phyloP scores from a whole-genome alignment of 2,113 vertebrate genomes.

The Mugil cephalus region DNA sequence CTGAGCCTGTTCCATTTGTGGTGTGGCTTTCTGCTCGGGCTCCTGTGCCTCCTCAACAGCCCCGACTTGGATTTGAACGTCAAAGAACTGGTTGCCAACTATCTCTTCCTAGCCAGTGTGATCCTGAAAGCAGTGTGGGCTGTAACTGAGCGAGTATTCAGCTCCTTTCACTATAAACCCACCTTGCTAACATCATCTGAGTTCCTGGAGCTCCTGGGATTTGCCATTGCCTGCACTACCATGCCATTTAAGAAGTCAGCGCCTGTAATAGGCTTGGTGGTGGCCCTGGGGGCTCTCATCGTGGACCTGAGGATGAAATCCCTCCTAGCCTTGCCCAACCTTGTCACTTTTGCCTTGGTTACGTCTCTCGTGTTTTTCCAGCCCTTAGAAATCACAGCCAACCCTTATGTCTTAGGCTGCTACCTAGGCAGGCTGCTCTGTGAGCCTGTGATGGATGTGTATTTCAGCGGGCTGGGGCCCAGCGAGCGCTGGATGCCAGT shows the following conservation, averaged over 20 bases:
- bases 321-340: conserved; percentile 91
- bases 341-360: conserved; percentile 89
- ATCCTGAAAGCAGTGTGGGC: conserved; percentile 88
- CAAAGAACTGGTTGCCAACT: conserved; percentile 94
- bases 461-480: conserved; percentile 93
- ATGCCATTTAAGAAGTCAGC: conserved; percentile 90
- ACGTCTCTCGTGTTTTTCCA: conserved; percentile 90
- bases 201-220: conserved; percentile 93
- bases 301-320: conserved; percentile 98
- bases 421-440: conserved; percentile 93
- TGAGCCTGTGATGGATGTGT: conserved; percentile 94
- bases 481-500: conserved; percentile 95
- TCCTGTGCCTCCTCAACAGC: conserved; percentile 95
- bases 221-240: conserved; percentile 93
- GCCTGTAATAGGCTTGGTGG: conserved; percentile 89
- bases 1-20: conserved; percentile 95
- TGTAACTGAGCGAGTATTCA: conserved; percentile 91
- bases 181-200: conserved; percentile 90
- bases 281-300: conserved; percentile 91
- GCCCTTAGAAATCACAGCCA: conserved; percentile 87
- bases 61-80: conserved; percentile 86
- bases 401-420: conserved; percentile 93
- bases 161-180: conserved; percentile 86
- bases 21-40: conserved; percentile 97
- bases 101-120: conserved; percentile 91